Evolutionary conservation across 2,113 vertebrate species (phyloP).

Genomic region (Gulo gulo): DNA sequence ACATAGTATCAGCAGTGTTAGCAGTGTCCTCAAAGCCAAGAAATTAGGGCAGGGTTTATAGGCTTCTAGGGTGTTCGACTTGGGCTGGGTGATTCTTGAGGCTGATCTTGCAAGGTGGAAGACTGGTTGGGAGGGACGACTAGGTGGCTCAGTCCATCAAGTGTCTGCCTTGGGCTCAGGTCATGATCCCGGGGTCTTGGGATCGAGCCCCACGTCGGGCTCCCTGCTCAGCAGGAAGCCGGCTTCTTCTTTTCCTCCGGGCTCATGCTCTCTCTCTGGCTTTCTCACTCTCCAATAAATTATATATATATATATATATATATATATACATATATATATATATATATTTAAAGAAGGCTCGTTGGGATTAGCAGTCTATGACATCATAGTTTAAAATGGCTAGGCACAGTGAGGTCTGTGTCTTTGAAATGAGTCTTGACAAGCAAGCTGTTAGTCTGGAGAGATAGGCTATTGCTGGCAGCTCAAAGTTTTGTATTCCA

Average conservation of each 20-base stretch:
- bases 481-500: neutral
- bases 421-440: neutral
- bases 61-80: neutral
- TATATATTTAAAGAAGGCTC: neutral
- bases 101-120: neutral
- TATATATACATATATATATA: no score
- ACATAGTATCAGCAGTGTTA: neutral
- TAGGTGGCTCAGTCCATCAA: no score
- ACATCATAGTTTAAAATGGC: neutral
- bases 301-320: no score
- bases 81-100: neutral
- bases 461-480: neutral
- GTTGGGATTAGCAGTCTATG: neutral
- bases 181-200: no score
- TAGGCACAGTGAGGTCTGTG: neutral
- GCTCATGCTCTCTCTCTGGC: no score
- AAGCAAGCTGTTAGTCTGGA: neutral
- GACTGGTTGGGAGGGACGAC: neutral
- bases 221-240: no score
- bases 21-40: neutral
- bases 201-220: no score
- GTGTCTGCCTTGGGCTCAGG: no score
- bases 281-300: no score
- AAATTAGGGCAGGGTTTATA: neutral
- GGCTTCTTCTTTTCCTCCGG: no score